Conservation (phyloP, 2,113 vertebrate species). For the Caloenas nicobarica region DNA sequence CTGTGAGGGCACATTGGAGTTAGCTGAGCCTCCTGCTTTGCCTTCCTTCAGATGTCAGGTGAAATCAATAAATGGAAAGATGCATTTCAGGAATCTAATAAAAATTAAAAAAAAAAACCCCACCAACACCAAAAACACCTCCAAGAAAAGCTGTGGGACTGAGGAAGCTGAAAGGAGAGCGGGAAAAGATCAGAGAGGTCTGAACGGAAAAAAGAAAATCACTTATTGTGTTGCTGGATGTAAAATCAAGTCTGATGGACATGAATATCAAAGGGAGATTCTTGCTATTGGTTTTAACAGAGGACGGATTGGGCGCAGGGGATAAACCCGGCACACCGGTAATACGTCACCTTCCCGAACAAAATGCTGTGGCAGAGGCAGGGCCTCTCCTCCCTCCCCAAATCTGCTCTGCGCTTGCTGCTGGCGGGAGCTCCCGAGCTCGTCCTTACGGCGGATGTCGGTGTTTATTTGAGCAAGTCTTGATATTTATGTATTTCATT, state of each 20-base stretch:
- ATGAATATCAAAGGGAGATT: background rate
- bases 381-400: background rate
- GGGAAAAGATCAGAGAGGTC: background rate
- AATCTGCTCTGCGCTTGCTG: background rate
- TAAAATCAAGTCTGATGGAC: background rate
- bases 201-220: background rate
- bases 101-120: background rate
- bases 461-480: background rate
- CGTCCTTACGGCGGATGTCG: fast-evolving
- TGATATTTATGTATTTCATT: conserved; percentile 64
- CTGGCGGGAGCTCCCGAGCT: background rate
- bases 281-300: background rate
- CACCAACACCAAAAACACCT: background rate
- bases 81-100: background rate
- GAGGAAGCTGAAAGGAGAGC: background rate
- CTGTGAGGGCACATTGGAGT: background rate
- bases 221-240: background rate
- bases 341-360: background rate
- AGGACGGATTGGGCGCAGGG: background rate
- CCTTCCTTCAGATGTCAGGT: background rate
- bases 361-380: background rate
- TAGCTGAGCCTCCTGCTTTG: background rate
- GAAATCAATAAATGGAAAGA: background rate
- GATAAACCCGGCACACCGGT: fast-evolving
- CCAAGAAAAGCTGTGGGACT: background rate